Evolutionary conservation across 2,888 invertebrate species (phyloP).

Genomic region (Pseudoips prasinana): DNA sequence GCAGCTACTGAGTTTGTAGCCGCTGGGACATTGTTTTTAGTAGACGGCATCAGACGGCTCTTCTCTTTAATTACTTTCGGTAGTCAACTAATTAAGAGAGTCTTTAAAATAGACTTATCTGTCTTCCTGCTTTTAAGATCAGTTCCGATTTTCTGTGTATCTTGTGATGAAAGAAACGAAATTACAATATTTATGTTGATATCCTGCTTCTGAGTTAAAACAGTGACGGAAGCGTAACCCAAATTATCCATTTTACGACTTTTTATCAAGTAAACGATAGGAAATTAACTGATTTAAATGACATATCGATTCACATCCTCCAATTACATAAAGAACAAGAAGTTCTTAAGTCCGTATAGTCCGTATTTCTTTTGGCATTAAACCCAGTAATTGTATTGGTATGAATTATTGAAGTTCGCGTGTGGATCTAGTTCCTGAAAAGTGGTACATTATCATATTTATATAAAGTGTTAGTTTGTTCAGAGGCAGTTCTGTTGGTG

Average conservation of each 20-base stretch:
- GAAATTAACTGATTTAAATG: not conserved
- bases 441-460: constrained; percentile 70
- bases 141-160: no score
- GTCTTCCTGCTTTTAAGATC: no score
- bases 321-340: not conserved
- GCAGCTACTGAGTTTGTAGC: constrained; percentile 19
- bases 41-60: no score
- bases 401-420: constrained; percentile 44
- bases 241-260: not conserved
- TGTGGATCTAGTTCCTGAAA: constrained; percentile 66
- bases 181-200: no score
- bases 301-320: constrained; percentile 3
- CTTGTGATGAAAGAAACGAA: no score
- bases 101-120: no score
- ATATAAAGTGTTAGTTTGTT: constrained; percentile 43
- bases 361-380: not conserved
- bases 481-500: constrained; percentile 25
- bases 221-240: no score
- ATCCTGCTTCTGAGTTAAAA: no score
- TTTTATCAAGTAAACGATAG: not conserved
- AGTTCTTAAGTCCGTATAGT: not conserved
- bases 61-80: no score
- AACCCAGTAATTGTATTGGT: constrained; percentile 53
- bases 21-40: constrained; percentile 7
- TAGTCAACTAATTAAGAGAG: no score